phyloP scores from a whole-genome alignment of 2,113 vertebrate species.

The Orientallactaga bullata region DNA sequence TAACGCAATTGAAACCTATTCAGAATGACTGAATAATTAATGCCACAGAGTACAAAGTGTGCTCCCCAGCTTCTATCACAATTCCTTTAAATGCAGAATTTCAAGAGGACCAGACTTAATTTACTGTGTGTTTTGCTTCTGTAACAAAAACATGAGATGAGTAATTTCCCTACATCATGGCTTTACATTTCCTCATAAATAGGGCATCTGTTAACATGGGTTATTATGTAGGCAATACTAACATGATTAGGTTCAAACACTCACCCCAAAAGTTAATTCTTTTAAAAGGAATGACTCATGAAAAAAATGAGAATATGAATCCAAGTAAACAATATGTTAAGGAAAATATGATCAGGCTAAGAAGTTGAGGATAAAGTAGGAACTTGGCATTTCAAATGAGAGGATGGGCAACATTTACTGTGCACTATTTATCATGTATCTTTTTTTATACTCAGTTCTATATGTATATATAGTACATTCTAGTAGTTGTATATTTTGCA shows the following conservation, averaged over 20 bases:
- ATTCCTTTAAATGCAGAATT: conserved; percentile 73
- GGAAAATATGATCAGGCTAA: neutral
- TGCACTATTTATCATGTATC: neutral
- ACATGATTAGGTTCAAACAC: conserved; percentile 60
- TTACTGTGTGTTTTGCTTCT: conserved; percentile 80
- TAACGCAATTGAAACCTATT: conserved; percentile 77
- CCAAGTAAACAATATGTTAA: neutral
- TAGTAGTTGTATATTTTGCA: neutral
- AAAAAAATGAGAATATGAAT: conserved; percentile 39
- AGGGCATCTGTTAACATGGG: conserved; percentile 77
- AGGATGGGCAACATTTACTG: neutral
- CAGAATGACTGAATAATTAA: conserved; percentile 82
- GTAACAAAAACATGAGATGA: conserved; percentile 77
- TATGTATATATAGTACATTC: neutral
- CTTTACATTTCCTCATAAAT: conserved; percentile 76
- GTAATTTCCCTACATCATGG: conserved; percentile 78
- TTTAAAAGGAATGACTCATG: conserved; percentile 69
- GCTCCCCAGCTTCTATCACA: conserved; percentile 34
- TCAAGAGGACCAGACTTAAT: conserved; percentile 77
- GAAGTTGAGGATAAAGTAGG: neutral
- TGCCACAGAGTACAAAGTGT: conserved; percentile 60
- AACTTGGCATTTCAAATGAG: neutral
- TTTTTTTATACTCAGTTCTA: neutral
- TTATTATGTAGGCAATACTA: conserved; percentile 63
- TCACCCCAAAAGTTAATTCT: conserved; percentile 48